Evolutionary conservation across 2,797 vertebrate species (phyloP).

Genomic region (Cryptoblepharus egeriae): DNA sequence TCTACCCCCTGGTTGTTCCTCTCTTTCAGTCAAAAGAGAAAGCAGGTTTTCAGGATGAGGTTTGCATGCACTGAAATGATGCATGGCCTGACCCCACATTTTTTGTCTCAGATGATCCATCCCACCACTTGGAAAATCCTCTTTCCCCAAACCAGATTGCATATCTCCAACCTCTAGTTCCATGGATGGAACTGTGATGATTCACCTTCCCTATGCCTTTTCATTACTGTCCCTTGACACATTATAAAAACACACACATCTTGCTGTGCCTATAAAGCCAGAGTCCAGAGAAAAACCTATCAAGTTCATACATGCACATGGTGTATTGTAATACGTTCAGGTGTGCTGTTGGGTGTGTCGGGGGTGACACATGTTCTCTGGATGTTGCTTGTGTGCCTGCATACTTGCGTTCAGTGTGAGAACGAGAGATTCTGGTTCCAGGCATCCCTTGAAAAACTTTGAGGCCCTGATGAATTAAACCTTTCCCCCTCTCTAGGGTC

Average conservation of each 20-base stretch:
- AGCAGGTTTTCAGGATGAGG: background rate
- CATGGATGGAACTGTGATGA: background rate
- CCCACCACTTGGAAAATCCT: background rate
- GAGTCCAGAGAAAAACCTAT: conserved; percentile 11
- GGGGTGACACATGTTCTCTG: background rate
- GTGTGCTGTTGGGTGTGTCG: too few species aligned
- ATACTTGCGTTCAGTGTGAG: background rate
- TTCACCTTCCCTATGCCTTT: background rate
- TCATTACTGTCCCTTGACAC: background rate
- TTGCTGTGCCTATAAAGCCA: background rate
- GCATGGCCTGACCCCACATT: fast-evolving
- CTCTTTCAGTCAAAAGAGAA: background rate
- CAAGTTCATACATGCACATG: too few species aligned
- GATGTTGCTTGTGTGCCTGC: background rate
- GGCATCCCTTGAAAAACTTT: background rate
- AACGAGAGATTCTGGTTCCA: background rate
- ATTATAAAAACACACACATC: background rate
- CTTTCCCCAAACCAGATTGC: background rate
- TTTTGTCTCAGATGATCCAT: background rate
- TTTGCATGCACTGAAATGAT: background rate
- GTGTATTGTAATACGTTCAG: too few species aligned
- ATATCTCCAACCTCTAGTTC: background rate
- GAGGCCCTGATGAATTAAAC: background rate
- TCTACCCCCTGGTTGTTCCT: background rate
- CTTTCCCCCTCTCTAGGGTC: fast-evolving